These are phyloP conservation scores for Lycaena phlaeas DNA, from an alignment of 2,888 invertebrate species.

Conservation along the genomic window DNA sequence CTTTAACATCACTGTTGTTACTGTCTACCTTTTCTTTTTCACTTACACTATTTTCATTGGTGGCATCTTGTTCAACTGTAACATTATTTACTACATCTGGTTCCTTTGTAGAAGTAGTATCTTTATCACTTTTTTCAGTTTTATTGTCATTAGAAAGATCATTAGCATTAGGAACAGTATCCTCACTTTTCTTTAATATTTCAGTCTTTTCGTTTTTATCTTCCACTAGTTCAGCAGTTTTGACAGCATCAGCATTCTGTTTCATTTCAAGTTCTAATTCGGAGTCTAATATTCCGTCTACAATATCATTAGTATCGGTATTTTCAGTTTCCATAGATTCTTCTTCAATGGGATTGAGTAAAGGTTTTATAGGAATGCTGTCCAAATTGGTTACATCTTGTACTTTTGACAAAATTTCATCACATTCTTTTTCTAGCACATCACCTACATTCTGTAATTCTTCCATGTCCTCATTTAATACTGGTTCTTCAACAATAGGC, in stretches of 20 bases:
- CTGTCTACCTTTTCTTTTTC: background rate
- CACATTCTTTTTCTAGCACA: constrained; percentile 62
- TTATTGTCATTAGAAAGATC: background rate
- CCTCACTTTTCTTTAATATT: constrained; percentile 17
- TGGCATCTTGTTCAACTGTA: background rate
- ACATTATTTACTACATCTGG: background rate
- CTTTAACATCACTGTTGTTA: constrained; percentile 15
- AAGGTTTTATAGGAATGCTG: constrained; percentile 48
- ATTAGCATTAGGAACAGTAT: constrained; percentile 12
- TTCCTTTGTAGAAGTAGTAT: constrained; percentile 4
- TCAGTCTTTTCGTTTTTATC: constrained; percentile 16
- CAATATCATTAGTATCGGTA: constrained; percentile 48
- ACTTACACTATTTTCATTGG: constrained; percentile 1
- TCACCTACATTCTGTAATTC: constrained; percentile 52
- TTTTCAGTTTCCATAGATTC: constrained; percentile 54
- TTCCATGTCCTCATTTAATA: constrained; percentile 42
- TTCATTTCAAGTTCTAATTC: constrained; percentile 53
- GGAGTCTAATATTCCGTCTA: constrained; percentile 52
- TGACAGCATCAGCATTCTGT: constrained; percentile 31
- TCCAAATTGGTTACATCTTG: constrained; percentile 59
- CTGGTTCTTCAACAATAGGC: constrained; percentile 52
- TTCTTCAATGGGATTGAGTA: constrained; percentile 49
- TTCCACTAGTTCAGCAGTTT: constrained; percentile 17
- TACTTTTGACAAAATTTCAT: constrained; percentile 61
- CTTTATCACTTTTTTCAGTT: constrained; percentile 15